Evolutionary conservation across 1,140 invertebrate genomes (phyloP).

Genomic region (Aradophagus sp.): DNA sequence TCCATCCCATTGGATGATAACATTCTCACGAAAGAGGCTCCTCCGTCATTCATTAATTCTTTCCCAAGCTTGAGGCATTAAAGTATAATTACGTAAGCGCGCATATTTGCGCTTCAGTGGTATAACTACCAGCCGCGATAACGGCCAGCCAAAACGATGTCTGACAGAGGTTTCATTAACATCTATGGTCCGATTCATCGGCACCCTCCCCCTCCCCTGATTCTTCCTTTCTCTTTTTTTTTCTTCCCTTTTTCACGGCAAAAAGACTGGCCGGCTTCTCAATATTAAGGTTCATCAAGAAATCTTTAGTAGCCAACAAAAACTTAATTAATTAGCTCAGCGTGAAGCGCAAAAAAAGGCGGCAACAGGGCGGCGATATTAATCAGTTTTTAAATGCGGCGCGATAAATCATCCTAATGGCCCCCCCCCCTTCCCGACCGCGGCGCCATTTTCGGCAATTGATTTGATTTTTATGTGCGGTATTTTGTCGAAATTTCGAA

Average conservation of each 20-base stretch:
- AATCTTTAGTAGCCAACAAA: constrained; percentile 28
- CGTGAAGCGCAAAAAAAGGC: constrained; percentile 5
- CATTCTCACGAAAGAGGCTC: constrained; percentile 21
- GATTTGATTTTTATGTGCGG: too few relatives aligned
- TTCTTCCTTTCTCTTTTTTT: constrained; percentile 8
- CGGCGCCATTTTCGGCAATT: too few relatives aligned
- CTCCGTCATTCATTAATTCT: constrained; percentile 33
- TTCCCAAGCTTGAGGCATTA: constrained; percentile 35
- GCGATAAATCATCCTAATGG: constrained; percentile 23
- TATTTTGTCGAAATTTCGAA: too few relatives aligned
- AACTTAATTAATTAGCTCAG: constrained; percentile 29
- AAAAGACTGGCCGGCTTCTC: constrained; percentile 16
- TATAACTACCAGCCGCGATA: constrained; percentile 36
- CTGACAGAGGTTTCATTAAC: constrained; percentile 50
- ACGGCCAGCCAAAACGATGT: constrained; percentile 42
- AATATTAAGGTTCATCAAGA: constrained; percentile 37
- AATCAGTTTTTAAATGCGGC: constrained; percentile 16
- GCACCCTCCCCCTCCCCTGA: constrained; percentile 15
- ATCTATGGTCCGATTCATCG: constrained; percentile 43
- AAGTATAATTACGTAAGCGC: constrained; percentile 48
- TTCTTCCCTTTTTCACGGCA: constrained; percentile 16
- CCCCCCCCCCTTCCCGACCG: too few relatives aligned
- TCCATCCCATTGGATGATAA: constrained; percentile 13
- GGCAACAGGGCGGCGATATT: constrained; percentile 10
- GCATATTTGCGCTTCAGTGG: constrained; percentile 47